phyloP scores from a whole-genome alignment of 35 echinoderm and acorn worm genomes.

The Strongylocentrotus purpuratus region DNA sequence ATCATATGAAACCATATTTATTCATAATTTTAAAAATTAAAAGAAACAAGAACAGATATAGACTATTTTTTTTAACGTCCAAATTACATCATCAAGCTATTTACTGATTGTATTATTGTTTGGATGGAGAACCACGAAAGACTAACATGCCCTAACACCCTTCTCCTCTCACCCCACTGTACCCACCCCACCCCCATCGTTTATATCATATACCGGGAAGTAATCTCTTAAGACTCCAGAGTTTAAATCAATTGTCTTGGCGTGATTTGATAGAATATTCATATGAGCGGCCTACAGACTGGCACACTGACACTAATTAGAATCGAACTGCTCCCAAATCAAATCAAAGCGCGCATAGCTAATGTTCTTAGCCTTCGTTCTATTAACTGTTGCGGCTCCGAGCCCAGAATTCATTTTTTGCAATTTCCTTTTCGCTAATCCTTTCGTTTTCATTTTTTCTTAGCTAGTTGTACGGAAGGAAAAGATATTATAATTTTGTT shows the following conservation, averaged over 20 bases:
- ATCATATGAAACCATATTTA: no score
- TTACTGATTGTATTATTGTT: not conserved
- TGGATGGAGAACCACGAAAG: no score
- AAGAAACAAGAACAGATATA: not conserved
- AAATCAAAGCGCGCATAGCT: conserved; percentile 33
- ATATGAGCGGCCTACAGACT: not conserved
- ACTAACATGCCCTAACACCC: not conserved
- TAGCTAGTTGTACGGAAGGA: not conserved
- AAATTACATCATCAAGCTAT: not conserved
- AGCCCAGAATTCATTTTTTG: not conserved
- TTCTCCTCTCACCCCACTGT: not conserved
- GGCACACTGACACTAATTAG: conserved; percentile 20
- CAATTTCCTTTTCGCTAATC: not conserved
- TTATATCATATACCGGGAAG: not conserved
- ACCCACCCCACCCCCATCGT: not conserved
- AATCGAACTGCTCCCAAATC: conserved; percentile 43
- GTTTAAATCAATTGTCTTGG: conserved; percentile 52
- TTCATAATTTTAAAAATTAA: not conserved
- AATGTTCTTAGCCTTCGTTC: not conserved
- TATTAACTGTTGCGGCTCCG: not conserved
- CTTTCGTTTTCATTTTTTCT: not conserved
- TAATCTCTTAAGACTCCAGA: conserved; percentile 35
- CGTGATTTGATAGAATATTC: conserved; percentile 49
- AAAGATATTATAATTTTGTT: not conserved
- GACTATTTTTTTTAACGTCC: not conserved